Evolutionary conservation across 2,113 vertebrate species (phyloP).

Genomic region (Pterocles burchelli): DNA sequence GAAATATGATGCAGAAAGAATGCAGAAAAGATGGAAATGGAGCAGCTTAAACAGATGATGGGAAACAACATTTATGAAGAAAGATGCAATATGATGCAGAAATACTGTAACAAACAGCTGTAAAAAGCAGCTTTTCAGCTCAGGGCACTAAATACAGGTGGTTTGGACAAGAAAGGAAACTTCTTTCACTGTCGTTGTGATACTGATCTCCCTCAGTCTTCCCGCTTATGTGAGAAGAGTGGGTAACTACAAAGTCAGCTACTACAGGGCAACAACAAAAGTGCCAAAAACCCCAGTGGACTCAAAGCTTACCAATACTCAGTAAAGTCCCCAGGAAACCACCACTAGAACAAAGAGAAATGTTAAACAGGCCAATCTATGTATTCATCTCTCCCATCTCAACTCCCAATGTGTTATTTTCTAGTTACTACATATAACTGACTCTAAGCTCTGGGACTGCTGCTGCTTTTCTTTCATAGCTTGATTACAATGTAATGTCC

Average conservation of each 20-base stretch:
- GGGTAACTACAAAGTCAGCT: neutral
- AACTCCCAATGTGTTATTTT: neutral
- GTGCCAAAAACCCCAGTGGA: rapidly evolving
- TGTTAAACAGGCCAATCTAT: rapidly evolving
- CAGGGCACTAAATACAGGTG: neutral
- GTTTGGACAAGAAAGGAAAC: neutral
- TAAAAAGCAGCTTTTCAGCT: neutral
- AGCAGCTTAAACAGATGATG: neutral
- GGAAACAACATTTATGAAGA: neutral
- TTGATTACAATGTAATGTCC: neutral
- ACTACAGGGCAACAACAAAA: neutral
- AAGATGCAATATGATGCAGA: neutral
- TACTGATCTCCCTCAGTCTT: neutral
- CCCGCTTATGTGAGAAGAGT: neutral
- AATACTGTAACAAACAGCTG: neutral
- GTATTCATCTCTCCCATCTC: no score
- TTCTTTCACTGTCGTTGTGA: neutral
- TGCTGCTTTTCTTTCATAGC: neutral
- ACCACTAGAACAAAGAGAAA: neutral
- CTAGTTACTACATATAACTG: neutral
- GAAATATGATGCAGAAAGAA: neutral
- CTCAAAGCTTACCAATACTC: neutral
- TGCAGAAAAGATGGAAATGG: neutral
- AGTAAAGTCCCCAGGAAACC: neutral
- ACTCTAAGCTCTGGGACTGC: neutral